Conservation (phyloP, 1,140 invertebrate species). For the Caligus rogercresseyi region DNA sequence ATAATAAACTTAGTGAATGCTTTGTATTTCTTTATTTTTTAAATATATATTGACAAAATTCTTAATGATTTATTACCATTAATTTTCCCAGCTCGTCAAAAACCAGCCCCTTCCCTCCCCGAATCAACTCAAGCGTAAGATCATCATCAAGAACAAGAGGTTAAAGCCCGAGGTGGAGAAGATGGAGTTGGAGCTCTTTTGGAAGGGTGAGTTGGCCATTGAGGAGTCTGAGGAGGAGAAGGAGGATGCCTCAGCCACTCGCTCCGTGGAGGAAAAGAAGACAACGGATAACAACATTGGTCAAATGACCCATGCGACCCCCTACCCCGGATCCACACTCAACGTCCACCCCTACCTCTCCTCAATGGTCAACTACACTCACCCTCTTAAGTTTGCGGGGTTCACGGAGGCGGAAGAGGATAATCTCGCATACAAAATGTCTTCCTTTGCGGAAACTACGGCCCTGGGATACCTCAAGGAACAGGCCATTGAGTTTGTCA, state of each 20-base stretch:
- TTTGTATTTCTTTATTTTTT: too few species aligned
- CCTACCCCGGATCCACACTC: conserved; percentile 81
- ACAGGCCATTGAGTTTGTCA: conserved; percentile 92
- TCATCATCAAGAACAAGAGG: conserved; percentile 97
- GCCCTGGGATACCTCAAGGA: conserved; percentile 86
- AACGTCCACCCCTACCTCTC: conserved; percentile 97
- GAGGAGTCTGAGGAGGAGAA: conserved; percentile 16
- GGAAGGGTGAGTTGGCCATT: conserved; percentile 54
- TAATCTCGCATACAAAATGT: conserved; percentile 95
- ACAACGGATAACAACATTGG: background rate
- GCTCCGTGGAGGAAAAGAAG: background rate
- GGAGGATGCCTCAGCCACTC: conserved; percentile 3
- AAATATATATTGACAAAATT: too few species aligned
- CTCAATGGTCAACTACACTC: conserved; percentile 96
- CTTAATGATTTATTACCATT: background rate
- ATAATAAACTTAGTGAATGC: too few species aligned
- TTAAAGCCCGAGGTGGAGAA: conserved; percentile 93
- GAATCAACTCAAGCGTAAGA: conserved; percentile 70
- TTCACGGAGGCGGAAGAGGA: conserved; percentile 94
- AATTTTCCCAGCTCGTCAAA: background rate
- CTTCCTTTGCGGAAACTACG: conserved; percentile 89
- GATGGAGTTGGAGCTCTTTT: conserved; percentile 67
- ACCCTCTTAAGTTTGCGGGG: conserved; percentile 95
- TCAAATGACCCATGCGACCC: conserved; percentile 1
- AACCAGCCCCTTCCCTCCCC: conserved; percentile 56